Evolutionary conservation across 2,888 invertebrate species (phyloP).

Genomic region (Dysmachus trigonus): DNA sequence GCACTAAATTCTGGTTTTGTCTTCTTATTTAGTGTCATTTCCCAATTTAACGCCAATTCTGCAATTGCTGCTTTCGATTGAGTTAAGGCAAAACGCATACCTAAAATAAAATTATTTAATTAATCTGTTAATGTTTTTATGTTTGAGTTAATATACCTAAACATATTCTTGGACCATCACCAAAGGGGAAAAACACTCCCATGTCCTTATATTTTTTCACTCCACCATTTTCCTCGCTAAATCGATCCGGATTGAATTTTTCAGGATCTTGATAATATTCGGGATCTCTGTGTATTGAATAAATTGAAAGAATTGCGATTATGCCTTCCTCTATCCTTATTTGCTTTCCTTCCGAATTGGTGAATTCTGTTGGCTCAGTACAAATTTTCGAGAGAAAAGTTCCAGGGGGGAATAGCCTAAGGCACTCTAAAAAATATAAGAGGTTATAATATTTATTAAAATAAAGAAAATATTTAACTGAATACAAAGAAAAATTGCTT

Average conservation of each 20-base stretch:
- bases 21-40: constrained; percentile 54
- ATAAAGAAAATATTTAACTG: background rate
- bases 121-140: background rate
- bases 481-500: constrained; percentile 37
- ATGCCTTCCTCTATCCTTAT: constrained; percentile 54
- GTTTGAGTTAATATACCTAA: constrained; percentile 53
- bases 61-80: constrained; percentile 58
- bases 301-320: constrained; percentile 55
- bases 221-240: constrained; percentile 56
- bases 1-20: constrained; percentile 55
- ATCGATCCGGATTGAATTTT: constrained; percentile 59
- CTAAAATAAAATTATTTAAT: constrained; percentile 1
- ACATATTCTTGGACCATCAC: constrained; percentile 61
- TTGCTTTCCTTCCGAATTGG: constrained; percentile 55
- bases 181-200: constrained; percentile 58
- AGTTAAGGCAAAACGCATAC: constrained; percentile 56
- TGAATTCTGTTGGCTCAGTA: constrained; percentile 55
- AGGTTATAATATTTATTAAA: background rate
- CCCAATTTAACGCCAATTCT: constrained; percentile 55
- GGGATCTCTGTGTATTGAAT: constrained; percentile 56
- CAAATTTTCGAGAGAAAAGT: constrained; percentile 55
- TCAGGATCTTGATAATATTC: constrained; percentile 56
- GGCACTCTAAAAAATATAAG: constrained; percentile 52
- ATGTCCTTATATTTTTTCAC: constrained; percentile 56
- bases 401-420: constrained; percentile 57